Conservation (phyloP, 2,113 vertebrate genomes). For the Alces alces region DNA sequence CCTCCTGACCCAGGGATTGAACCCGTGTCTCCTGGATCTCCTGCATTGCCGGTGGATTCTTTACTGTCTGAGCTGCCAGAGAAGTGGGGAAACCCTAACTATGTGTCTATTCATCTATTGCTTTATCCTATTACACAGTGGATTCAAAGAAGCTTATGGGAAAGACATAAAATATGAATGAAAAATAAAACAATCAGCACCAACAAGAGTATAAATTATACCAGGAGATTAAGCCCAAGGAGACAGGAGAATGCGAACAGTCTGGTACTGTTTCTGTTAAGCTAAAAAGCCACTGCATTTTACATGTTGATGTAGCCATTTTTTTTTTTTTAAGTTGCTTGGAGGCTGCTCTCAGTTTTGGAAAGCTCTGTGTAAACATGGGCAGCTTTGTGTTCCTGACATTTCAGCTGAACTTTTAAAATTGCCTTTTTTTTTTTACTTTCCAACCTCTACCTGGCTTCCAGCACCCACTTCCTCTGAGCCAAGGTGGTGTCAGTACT, state of each 20-base stretch:
- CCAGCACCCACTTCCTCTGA: conserved; percentile 52
- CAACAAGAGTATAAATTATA: background rate
- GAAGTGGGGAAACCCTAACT: background rate
- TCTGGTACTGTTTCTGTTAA: conserved; percentile 27
- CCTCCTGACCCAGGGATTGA: background rate
- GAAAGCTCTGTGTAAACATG: conserved; percentile 51
- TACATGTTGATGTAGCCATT: conserved; percentile 6
- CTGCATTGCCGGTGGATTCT: background rate
- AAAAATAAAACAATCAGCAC: background rate
- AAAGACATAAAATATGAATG: conserved; percentile 15
- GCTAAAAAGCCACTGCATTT: conserved; percentile 18
- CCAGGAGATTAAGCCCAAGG: background rate
- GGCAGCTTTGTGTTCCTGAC: conserved; percentile 36
- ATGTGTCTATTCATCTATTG: background rate
- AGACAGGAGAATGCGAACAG: background rate
- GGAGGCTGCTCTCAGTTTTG: background rate
- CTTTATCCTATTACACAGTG: background rate
- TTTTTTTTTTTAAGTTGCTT: conserved; percentile 23
- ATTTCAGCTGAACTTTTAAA: conserved; percentile 44
- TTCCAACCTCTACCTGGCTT: conserved; percentile 67
- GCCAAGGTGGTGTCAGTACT: conserved; percentile 40
- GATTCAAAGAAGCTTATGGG: background rate
- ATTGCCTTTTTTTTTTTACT: background rate
- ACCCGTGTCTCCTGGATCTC: background rate
- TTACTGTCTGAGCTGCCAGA: background rate